Base-by-base conservation (phyloP, 2,888 invertebrate genomes). In the Lochmaea crataegi region DNA sequence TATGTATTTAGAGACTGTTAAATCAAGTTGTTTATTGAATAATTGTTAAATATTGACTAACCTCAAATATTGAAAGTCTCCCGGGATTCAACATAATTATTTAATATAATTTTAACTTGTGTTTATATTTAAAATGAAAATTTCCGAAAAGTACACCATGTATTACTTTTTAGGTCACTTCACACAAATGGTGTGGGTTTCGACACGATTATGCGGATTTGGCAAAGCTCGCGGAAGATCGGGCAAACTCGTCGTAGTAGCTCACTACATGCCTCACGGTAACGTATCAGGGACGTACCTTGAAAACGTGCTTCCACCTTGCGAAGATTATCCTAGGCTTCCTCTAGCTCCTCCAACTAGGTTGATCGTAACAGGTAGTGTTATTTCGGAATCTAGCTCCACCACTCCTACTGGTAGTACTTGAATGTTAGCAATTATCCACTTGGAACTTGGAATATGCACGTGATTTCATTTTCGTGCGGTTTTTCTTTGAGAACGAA, bases 161-260 rank as follows among this genome's bases (percentile, higher is more conserved):
- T 53, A 16, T n/a, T 64, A 78, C 72, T 79, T 84, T 85, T 22
- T 86, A 94, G 95, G 95, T 73, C 95, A 95, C 86, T 96, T 96
- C 86, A 94, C 95, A 0, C 96, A 96, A 87, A 89, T 96, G 86
- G 94, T 96, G 32, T 96, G 96, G 96, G 90, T 91, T 51, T 90
- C 89, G 63, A 94, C 93, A 2, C 90, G 91, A 60, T 91, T 92
- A 84, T 92, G 95, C 83, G 96, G 96, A 2, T 91, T 96, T 1
- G 96, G 95, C 9, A 94, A 94, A 83, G 94, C 95, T 0, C 90
- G 92, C 67, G 93, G 93, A 45, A 88, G 93, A 58, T 92, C 93
- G 16, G 94, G 94, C 14, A 94, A 94, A 83, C 89, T 94, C 61
- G 92, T 94, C 77, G 94, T 96, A 0, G 96, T 96, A 1, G 95